phyloP scores from a whole-genome alignment of 2,113 vertebrate genomes.

The Malurus melanocephalus region DNA sequence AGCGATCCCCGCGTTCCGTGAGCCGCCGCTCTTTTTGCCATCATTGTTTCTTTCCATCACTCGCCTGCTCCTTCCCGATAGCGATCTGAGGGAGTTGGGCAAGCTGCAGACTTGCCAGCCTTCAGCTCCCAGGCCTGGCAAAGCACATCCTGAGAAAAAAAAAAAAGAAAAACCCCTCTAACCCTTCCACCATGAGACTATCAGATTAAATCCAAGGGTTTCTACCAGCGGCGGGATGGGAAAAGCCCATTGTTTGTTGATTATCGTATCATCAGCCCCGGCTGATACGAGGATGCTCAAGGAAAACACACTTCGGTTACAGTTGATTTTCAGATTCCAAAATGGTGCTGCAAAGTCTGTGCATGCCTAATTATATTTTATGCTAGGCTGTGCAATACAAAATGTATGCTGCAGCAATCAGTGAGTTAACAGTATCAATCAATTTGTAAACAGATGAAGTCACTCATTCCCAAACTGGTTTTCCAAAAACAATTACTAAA shows the following conservation, averaged over 20 bases:
- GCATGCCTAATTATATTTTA: slow-evolving; percentile 82
- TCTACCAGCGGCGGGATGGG: slow-evolving; percentile 62
- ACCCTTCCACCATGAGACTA: slow-evolving; percentile 49
- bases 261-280: slow-evolving; percentile 67
- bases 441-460: slow-evolving; percentile 95
- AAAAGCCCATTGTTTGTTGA: slow-evolving; percentile 72
- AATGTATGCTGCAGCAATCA: slow-evolving; percentile 82
- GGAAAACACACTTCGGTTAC: slow-evolving; percentile 75
- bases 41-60: slow-evolving; percentile 62
- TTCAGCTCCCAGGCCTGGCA: slow-evolving; percentile 57
- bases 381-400: slow-evolving; percentile 81
- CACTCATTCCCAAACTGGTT: slow-evolving; percentile 84
- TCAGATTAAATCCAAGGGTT: slow-evolving; percentile 70
- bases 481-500: slow-evolving; percentile 98
- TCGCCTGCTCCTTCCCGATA: slow-evolving; percentile 43
- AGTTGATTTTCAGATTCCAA: slow-evolving; percentile 81
- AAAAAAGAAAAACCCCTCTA: neutral
- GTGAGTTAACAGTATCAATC: slow-evolving; percentile 92
- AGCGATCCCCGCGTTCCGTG: slow-evolving; percentile 21
- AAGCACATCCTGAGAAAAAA: neutral
- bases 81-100: slow-evolving; percentile 51
- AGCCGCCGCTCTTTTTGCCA: slow-evolving; percentile 51
- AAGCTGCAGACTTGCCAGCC: slow-evolving; percentile 59
- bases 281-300: slow-evolving; percentile 68
- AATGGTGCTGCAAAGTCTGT: slow-evolving; percentile 77